Base-by-base conservation (phyloP, 2,797 vertebrate genomes). In the Lepilemur septentrionalis region DNA sequence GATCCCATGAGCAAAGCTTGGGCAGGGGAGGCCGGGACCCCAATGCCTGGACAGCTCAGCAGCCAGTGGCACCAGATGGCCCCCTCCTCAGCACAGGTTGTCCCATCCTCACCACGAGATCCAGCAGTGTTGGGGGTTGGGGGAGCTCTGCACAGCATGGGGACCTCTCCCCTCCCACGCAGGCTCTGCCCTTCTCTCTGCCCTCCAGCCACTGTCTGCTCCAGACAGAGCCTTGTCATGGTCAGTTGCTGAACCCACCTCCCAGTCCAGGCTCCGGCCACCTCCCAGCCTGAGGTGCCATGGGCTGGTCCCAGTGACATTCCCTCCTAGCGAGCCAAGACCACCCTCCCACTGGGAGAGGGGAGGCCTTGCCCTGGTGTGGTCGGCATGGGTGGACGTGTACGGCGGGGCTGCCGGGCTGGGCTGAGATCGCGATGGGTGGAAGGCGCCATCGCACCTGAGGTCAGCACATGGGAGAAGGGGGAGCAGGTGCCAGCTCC, bases 71-170 rank as follows among this genome's bases (percentile, higher is more conserved):
- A 17, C 25, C 17, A 32, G 3, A 23, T 9, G 57, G 25, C 3
- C 25, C 30, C 0, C 0, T 20, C 48, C n/a, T 8, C 3, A 1
- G 55, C 11, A 30, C 50, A 38, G 17, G 59, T 4, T 11, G 46
- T 7, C 35, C 30, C 13, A 1, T 28, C 7, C 20, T 1, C 32
- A 69, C 41, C 3, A 0, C 12, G 32, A 18, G 50, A 28, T 50
- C 65, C 18, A 38, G 52, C 5, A 43, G 72, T 80, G 2, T 38
- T 10, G 10, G 2, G 61, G 0, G 17, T 9, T 14, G 13, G 1
- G 4, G 28, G 41, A 6, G 35, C 10, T 14, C n/a, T 69, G 59
- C 30, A 65, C 17, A 48, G 67, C 48, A 0, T 4, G 5, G 43
- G 23, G 43, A 38, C 22, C 50, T 18, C n/a, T 65, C 28, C 30